Conservation (phyloP, 2,888 invertebrate genomes). For the Hetaerina titia region DNA sequence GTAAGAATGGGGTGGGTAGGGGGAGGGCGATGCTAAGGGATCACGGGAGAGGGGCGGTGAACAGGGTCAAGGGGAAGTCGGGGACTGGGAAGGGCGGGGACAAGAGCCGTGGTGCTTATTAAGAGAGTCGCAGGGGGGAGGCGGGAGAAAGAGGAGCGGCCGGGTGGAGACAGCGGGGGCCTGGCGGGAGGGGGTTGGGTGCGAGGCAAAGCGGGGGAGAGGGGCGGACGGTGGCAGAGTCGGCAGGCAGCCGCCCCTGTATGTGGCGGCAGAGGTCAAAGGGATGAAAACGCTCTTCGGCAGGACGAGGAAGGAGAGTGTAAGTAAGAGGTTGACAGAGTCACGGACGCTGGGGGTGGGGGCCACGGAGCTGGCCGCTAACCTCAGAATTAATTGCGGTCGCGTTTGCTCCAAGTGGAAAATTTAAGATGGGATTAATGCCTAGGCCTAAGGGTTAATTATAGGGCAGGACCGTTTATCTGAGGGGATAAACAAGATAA, state of each 20-base stretch:
- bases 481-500: neutral
- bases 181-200: neutral
- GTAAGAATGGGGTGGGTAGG: neutral
- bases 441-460: neutral
- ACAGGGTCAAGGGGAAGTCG: neutral
- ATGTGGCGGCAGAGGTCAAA: neutral
- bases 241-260: neutral
- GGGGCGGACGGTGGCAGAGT: neutral
- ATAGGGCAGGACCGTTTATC: neutral
- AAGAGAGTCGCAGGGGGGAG: neutral
- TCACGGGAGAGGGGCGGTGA: neutral
- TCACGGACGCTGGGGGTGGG: neutral
- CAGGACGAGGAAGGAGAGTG: neutral
- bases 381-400: conserved; percentile 18
- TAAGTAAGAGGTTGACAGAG: neutral
- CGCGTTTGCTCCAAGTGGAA: conserved; percentile 4
- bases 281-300: neutral
- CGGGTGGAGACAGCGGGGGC: neutral
- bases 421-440: conserved; percentile 10
- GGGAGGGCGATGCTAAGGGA: neutral
- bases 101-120: neutral
- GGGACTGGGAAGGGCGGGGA: neutral
- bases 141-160: neutral
- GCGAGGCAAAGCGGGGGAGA: neutral
- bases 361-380: neutral